Base-by-base conservation (phyloP, 1,140 invertebrate genomes). In the Homarus americanus region DNA sequence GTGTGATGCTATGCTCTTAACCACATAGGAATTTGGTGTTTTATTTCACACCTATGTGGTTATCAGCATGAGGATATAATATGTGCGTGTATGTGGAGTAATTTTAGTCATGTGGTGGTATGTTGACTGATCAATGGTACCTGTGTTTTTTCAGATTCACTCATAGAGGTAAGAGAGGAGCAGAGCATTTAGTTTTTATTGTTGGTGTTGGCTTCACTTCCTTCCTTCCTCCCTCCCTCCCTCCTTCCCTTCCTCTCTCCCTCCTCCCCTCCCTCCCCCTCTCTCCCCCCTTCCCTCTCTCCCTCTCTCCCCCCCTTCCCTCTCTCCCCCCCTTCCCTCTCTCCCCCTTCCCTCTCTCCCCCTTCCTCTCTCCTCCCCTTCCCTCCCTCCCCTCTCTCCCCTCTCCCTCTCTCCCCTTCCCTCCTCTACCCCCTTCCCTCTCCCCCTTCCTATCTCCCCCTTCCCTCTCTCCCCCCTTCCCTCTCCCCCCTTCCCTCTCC, bases 161-260 rank as follows among this genome's bases (percentile, higher is more conserved):
- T 87, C 86, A 87, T 87, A 87, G 86, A 87, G 86, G 86, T 87
- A 87, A 87, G 86, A 78, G 53, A 63, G 63, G 69, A 66, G 44
- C 86, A 79, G 53, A 75, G 10, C 49, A 40, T 66, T 49, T 53
- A 86, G n/a, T 58, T 4, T n/a, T 41, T 87, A 53, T 40, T 44
- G 76, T 87, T 87, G 86, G 76, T 80, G 86, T 87, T 87, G 86
- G 86, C 86, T 87, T 85, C 66, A 40, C 20, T 24, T 20, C 40
- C 38, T 44, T 66, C 80, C 80, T 69, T 24, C 36, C 15, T 72
- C 80, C 80, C 34, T 69, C 34, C 53, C 49, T 53, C n/a, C 63
- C 53, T 83, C 82, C 32, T 58, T 24, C 17, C 82, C 63, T 40
- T 24, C 28, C 73, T 86, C 49, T 53, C 38, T 79, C 32, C 36